Evolutionary conservation across 2,888 invertebrate genomes (phyloP), one percentile per base, ranked within the genome.

Genomic region (Encarsia formosa): DNA sequence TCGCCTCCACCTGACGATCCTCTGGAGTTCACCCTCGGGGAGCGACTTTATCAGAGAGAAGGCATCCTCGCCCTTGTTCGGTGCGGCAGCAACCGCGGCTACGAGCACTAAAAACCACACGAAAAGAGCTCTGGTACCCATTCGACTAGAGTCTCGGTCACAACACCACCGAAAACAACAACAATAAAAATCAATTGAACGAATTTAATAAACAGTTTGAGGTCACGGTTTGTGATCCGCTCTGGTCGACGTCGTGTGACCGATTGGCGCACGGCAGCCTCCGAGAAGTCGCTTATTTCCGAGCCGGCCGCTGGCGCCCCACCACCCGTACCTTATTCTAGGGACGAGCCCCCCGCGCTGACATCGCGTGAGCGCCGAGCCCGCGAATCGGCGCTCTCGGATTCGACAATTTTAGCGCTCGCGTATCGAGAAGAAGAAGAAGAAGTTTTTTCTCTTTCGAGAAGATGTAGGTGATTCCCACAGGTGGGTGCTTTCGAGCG

Each of bases 31-130:
- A 3, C 88, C 88, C 67, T 88, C 88, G 49, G 80, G 69, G 53
- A 87, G 74, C 44, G 77, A 76, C 64, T 86, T 86, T 18, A 78
- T 80, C 68, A 84, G 78, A 57, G 85, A 75, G 71, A 87, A 86
- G 18, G 13, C 5, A 49, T 16, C 16, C 11, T 16, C 29, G 31
- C 11, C 34, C 39, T 37, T 6, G 41, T 3, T 22, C 44, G 16
- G 39, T 50, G 11, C 35, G 48, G 9, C 3, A 23, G 16, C 39
- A 23, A 11, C 20, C 40, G 41, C 19, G 9, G 4, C 9, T 35
- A 16, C 15, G 35, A 5, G 22, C 38, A 9, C 23, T n/a, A 4
- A 29, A 32, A 11, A 15, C 22, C 18, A 20, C 38, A 11, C 18
- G n/a, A n/a, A n/a, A n/a, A n/a, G n/a, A n/a, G n/a, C n/a, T n/a